Percentiles rank a stretch among this genome's conserved stretches.
These are phyloP conservation scores for Peromyscus eremicus DNA, from an alignment of 2,797 vertebrate species.

Conservation along the genomic window DNA sequence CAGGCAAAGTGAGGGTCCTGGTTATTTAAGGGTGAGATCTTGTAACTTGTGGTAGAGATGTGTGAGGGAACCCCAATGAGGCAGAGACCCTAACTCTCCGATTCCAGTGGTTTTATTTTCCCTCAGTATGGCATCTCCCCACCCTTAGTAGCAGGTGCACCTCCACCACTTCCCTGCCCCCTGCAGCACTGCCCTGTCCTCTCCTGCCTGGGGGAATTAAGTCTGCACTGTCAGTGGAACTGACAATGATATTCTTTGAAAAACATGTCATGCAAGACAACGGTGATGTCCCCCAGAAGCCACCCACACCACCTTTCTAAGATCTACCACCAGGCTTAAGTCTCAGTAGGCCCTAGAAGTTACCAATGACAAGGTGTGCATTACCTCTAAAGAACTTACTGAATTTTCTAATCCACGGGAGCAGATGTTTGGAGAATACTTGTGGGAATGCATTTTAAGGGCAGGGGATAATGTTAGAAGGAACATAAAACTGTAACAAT, in stretches of 20 bases:
- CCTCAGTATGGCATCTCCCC: background rate
- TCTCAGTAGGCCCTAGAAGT: background rate
- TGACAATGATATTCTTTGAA: background rate
- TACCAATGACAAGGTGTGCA: background rate
- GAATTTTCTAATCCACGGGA: background rate
- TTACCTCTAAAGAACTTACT: background rate
- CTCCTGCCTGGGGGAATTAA: background rate
- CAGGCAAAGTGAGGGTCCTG: background rate
- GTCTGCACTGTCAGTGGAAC: background rate
- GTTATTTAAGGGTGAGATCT: background rate
- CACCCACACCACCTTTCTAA: background rate
- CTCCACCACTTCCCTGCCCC: no score
- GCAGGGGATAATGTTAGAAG: background rate
- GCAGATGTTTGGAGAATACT: background rate
- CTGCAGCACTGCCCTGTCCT: background rate
- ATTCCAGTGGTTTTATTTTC: background rate
- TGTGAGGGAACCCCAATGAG: background rate
- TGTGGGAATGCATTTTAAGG: background rate
- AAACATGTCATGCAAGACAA: background rate
- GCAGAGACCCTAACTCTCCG: background rate
- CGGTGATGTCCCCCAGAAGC: background rate
- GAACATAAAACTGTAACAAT: background rate
- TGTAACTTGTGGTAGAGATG: background rate
- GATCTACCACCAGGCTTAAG: background rate
- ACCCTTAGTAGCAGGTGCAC: background rate